A percentile compares a stretch with the other conserved stretches of the same genome.
Evolutionary conservation across 2,113 vertebrate genomes (phyloP).

Genomic region (Arvicanthis niloticus): DNA sequence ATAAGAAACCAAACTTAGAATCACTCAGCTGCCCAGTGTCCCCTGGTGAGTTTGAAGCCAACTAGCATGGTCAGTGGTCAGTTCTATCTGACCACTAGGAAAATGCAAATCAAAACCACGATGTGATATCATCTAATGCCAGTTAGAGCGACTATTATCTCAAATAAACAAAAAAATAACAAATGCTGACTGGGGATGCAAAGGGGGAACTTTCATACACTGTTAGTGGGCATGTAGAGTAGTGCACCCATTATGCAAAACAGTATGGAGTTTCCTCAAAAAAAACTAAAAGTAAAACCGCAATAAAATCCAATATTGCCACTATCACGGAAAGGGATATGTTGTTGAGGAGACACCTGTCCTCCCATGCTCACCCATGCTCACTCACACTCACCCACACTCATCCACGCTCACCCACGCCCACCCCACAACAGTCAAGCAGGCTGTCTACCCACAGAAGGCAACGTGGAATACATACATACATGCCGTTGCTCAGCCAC

Average conservation of each 20-base stretch:
- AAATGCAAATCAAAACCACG: neutral
- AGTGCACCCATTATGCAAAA: neutral
- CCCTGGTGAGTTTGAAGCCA: conserved; percentile 1
- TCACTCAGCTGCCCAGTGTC: neutral
- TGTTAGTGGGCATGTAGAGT: neutral
- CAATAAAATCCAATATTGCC: neutral
- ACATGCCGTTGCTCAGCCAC: neutral
- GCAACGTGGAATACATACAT: neutral
- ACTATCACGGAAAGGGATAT: neutral
- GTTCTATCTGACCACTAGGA: neutral
- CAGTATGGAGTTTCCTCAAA: neutral
- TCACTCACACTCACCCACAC: neutral
- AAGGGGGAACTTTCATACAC: neutral
- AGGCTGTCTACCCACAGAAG: neutral
- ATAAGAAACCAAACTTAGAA: neutral
- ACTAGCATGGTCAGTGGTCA: neutral
- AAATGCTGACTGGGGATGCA: neutral
- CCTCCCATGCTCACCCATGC: neutral
- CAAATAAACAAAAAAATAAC: neutral
- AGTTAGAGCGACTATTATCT: neutral
- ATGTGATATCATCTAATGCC: neutral
- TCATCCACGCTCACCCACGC: neutral
- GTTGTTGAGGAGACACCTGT: neutral
- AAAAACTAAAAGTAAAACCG: neutral
- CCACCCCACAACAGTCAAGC: neutral